Evolutionary conservation across 2,888 invertebrate species (phyloP), one percentile per base, ranked within the genome.

Genomic region (Chrysolina haemoptera): DNA sequence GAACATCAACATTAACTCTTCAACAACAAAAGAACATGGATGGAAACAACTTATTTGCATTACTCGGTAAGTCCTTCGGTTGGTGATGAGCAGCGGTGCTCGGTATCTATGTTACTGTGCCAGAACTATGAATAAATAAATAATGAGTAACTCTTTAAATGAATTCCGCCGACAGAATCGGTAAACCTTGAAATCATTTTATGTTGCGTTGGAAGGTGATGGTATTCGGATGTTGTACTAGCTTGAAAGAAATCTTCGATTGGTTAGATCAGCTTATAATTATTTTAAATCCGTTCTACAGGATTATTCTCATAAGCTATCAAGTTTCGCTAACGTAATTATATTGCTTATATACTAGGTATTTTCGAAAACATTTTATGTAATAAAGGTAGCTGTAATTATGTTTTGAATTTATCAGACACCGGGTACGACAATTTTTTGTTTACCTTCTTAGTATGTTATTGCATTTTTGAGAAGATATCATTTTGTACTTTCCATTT

Each of bases 21-120:
- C 27, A 14, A 59, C 22, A 59, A 59, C 59, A 59, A 59, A 59
- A 59, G 35, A 59, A 59, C 59, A 59, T 35, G 35, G 1, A 27
- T 59, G 22, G 59, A 59, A 59, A 59, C 59, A 59, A 27, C 59
- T 59, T 22, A 22, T 35, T 59, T 59, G 59, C 59, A 59, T 59
- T 59, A 59, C 59, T 22, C n/a, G 59, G 59, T 59, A 2, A 35
- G 27, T 22, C 59, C 59, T 59, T 59, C 35, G 4, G n/a, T 59
- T 9, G 27, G n/a, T n/a, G 59, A 59, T 59, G 59, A 59, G 59
- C 35, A 59, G 27, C 59, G 35, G 22, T 27, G 59, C 35, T 59
- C 8, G 35, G 59, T 35, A 59, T 59, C 35, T 59, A 9, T 59
- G 59, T 59, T 59, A 59, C 59, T 59, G 27, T 59, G 59, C 59